phyloP scores from a whole-genome alignment of 2,113 vertebrate species.

The Chascanopsetta lugubris region DNA sequence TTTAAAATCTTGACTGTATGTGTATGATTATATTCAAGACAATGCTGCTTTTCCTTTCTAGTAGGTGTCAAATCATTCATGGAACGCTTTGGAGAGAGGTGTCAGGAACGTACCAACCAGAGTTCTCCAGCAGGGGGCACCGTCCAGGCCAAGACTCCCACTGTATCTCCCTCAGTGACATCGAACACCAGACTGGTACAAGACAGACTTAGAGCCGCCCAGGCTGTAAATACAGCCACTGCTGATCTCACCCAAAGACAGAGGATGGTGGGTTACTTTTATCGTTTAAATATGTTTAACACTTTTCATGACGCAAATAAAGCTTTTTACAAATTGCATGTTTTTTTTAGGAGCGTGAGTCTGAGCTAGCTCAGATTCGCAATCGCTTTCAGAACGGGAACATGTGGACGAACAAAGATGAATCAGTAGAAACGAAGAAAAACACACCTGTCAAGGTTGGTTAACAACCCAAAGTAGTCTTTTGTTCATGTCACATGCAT shows the following conservation, averaged over 20 bases:
- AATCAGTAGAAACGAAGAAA: slow-evolving; percentile 61
- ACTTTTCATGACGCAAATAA: rapidly evolving
- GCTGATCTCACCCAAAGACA: slow-evolving; percentile 85
- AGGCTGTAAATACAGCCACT: slow-evolving; percentile 81
- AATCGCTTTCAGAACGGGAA: slow-evolving; percentile 87
- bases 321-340: background rate
- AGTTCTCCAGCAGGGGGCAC: slow-evolving; percentile 69
- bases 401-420: slow-evolving; percentile 82
- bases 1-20: too few relatives aligned
- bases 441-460: slow-evolving; percentile 69
- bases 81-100: slow-evolving; percentile 91
- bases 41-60: background rate
- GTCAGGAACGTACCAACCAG: slow-evolving; percentile 80
- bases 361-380: slow-evolving; percentile 89
- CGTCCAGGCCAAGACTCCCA: slow-evolving; percentile 65
- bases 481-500: background rate
- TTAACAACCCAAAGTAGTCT: too few relatives aligned
- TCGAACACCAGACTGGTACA: slow-evolving; percentile 88
- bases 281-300: background rate
- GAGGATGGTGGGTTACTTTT: slow-evolving; percentile 83
- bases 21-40: background rate
- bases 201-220: slow-evolving; percentile 85
- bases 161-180: slow-evolving; percentile 76
- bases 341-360: slow-evolving; percentile 87
- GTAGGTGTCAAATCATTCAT: slow-evolving; percentile 90